Percentiles rank a stretch among this genome's conserved stretches.
phyloP scores from a whole-genome alignment of 1,140 invertebrate species.

The Triops cancriformis region DNA sequence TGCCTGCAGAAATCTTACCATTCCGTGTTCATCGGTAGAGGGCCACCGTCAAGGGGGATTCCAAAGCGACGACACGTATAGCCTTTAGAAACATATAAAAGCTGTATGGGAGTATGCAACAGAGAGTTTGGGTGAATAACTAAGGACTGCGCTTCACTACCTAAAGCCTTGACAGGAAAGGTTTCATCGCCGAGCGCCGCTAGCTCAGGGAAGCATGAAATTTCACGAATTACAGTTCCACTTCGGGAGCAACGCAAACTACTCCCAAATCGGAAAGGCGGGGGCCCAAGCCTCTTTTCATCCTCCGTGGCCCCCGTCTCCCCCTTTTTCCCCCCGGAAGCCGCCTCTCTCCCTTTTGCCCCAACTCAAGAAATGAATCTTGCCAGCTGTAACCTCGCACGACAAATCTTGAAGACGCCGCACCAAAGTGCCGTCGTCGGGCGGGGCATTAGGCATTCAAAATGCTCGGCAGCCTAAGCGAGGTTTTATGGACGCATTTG shows the following conservation, averaged over 20 bases:
- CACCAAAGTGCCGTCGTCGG: neutral
- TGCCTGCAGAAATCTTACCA: neutral
- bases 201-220: neutral
- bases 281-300: no score
- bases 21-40: no score
- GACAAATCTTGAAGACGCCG: neutral
- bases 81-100: neutral
- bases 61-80: neutral
- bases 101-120: neutral
- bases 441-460: neutral
- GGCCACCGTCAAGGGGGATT: neutral
- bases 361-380: neutral
- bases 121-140: no score
- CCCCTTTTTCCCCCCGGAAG: no score
- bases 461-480: neutral
- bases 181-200: neutral
- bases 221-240: conserved; percentile 1
- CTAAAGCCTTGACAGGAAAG: neutral
- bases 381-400: conserved; percentile 8
- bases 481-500: neutral
- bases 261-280: no score
- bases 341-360: neutral
- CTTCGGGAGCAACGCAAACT: neutral
- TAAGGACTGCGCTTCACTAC: neutral
- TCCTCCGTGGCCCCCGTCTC: neutral